Evolutionary conservation across 2,888 invertebrate species (phyloP).

Genomic region (Scotopteryx bipunctaria): DNA sequence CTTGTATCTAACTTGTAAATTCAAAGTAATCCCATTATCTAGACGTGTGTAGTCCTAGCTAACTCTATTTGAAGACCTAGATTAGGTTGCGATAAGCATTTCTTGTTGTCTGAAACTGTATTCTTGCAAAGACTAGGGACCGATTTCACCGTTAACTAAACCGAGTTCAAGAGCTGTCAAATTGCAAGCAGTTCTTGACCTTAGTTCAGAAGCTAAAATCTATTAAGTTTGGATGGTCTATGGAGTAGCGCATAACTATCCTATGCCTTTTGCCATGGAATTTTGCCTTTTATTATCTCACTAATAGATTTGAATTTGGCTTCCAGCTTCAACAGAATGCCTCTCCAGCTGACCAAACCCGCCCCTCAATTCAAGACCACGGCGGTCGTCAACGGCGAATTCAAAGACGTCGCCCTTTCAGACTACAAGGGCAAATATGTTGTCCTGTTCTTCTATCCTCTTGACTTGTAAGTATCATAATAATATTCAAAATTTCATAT

Average conservation of each 20-base stretch:
- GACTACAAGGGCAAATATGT: conserved; percentile 95
- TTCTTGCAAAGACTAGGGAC: no score
- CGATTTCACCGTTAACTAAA: no score
- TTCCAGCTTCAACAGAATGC: conserved; percentile 80
- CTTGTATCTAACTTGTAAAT: background rate
- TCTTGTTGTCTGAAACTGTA: no score
- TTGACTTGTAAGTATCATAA: conserved; percentile 89
- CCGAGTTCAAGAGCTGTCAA: no score
- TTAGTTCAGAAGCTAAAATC: no score
- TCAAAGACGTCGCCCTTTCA: conserved; percentile 89
- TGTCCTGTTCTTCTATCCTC: conserved; percentile 95
- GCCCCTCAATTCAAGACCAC: conserved; percentile 92
- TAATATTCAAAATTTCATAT: background rate
- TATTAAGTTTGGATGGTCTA: no score
- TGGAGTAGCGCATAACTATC: background rate
- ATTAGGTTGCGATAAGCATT: conserved; percentile 9
- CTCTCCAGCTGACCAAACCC: conserved; percentile 86
- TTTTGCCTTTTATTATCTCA: background rate
- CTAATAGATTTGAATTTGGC: background rate
- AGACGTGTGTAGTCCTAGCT: background rate
- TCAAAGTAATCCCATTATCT: conserved; percentile 1
- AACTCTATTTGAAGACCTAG: conserved; percentile 4
- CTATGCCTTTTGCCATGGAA: background rate
- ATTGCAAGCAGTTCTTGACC: no score
- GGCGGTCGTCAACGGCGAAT: conserved; percentile 92